A percentile compares a stretch with the other conserved stretches of the same genome.
Evolutionary conservation across 2,888 invertebrate genomes (phyloP).

Genomic region (Leistus spinibarbis): DNA sequence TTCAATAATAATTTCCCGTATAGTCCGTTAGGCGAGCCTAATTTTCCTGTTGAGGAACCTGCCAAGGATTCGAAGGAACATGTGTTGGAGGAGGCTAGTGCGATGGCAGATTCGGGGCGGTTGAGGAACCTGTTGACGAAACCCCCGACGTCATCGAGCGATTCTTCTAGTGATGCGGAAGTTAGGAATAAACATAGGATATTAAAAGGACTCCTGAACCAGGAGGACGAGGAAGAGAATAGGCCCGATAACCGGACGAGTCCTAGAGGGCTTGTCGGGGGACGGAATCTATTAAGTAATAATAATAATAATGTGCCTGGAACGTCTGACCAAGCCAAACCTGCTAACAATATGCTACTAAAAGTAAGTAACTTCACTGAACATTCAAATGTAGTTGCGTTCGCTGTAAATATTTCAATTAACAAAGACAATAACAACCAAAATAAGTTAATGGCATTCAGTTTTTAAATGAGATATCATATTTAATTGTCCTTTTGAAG

Average conservation of each 20-base stretch:
- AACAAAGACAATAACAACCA: no score
- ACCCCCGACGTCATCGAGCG: conserved; percentile 53
- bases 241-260: conserved; percentile 57
- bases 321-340: conserved; percentile 48
- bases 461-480: no score
- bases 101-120: conserved; percentile 62
- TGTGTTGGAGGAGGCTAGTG: conserved; percentile 55
- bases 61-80: conserved; percentile 59
- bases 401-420: no score
- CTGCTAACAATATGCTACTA: conserved; percentile 67
- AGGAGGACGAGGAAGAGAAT: conserved; percentile 67
- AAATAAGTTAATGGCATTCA: no score
- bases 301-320: conserved; percentile 47
- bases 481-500: not conserved
- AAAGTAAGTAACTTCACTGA: conserved; percentile 63
- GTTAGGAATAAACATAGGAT: conserved; percentile 61
- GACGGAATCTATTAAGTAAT: conserved; percentile 27
- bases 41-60: conserved; percentile 58
- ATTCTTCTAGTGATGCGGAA: conserved; percentile 51
- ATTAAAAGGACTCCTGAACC: conserved; percentile 68
- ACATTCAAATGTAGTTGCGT: no score
- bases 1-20: conserved; percentile 66
- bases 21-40: conserved; percentile 66
- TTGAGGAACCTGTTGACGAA: conserved; percentile 66
- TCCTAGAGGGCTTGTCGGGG: conserved; percentile 54